phyloP scores from a whole-genome alignment of 2,888 invertebrate species.

The Acrobasis repandana region DNA sequence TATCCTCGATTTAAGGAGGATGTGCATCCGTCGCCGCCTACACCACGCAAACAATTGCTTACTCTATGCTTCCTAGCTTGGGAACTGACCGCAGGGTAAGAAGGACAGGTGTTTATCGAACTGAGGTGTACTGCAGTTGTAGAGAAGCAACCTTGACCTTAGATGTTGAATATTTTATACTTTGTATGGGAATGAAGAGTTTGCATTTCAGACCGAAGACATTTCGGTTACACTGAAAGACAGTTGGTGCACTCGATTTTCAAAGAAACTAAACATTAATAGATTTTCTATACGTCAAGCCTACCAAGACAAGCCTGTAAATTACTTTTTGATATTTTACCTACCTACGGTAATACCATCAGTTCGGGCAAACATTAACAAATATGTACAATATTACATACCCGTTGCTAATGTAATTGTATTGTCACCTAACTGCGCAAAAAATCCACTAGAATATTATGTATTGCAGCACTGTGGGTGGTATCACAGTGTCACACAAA shows the following conservation, averaged over 20 bases:
- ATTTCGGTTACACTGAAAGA: neutral
- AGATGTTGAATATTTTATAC: neutral
- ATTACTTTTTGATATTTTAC: too few species aligned
- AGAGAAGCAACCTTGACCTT: neutral
- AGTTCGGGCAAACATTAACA: too few species aligned
- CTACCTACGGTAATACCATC: too few species aligned
- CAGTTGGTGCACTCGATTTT: too few species aligned
- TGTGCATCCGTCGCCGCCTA: conserved; percentile 67
- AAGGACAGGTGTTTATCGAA: conserved; percentile 6
- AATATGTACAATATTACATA: too few species aligned
- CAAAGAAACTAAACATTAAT: too few species aligned
- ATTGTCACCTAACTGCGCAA: too few species aligned
- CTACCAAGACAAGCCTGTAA: too few species aligned
- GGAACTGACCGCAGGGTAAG: conserved; percentile 20
- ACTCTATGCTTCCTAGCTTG: conserved; percentile 31
- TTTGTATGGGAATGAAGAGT: neutral
- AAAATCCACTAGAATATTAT: too few species aligned
- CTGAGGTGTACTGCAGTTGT: neutral
- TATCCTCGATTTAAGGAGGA: conserved; percentile 70
- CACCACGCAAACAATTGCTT: conserved; percentile 39
- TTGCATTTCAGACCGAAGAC: neutral
- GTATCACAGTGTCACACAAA: conserved; percentile 9
- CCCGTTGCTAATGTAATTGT: too few species aligned
- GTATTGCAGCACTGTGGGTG: neutral
- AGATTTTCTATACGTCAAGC: too few species aligned